phyloP scores from a whole-genome alignment of 2,797 vertebrate genomes.

The Tauraco hartlaubi region DNA sequence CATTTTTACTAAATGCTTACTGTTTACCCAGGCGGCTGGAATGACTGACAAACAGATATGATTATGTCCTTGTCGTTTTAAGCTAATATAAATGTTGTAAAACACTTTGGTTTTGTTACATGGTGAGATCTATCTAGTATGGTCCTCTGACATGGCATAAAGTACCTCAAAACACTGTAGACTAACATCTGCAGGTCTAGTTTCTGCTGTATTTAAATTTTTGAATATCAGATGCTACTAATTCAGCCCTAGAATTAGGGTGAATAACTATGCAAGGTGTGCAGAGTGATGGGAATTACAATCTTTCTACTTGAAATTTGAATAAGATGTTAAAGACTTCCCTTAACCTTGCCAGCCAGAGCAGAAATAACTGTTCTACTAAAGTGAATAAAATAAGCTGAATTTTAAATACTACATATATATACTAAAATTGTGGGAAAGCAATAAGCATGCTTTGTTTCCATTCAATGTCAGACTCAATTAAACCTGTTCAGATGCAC shows the following conservation, averaged over 20 bases:
- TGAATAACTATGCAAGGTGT: background rate
- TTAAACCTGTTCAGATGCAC: background rate
- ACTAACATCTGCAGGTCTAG: background rate
- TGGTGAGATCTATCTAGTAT: background rate
- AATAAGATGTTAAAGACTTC: background rate
- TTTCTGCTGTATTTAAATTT: background rate
- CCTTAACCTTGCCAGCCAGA: background rate
- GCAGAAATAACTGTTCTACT: background rate
- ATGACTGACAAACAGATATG: background rate
- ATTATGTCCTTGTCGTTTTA: background rate
- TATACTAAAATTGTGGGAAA: background rate
- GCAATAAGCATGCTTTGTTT: background rate
- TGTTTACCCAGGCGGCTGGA: background rate
- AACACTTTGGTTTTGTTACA: background rate
- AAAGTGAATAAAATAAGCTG: background rate
- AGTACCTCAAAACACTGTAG: background rate
- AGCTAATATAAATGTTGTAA: background rate
- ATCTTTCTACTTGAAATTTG: background rate
- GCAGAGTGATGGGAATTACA: background rate
- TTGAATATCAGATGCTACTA: background rate
- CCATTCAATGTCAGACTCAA: background rate
- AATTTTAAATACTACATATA: background rate
- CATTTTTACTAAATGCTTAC: background rate
- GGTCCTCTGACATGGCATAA: background rate
- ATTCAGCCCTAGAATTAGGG: background rate